Evolutionary conservation across 2,888 invertebrate species (phyloP), one percentile per base, ranked within the genome.

Genomic region (Pandemis corylana): DNA sequence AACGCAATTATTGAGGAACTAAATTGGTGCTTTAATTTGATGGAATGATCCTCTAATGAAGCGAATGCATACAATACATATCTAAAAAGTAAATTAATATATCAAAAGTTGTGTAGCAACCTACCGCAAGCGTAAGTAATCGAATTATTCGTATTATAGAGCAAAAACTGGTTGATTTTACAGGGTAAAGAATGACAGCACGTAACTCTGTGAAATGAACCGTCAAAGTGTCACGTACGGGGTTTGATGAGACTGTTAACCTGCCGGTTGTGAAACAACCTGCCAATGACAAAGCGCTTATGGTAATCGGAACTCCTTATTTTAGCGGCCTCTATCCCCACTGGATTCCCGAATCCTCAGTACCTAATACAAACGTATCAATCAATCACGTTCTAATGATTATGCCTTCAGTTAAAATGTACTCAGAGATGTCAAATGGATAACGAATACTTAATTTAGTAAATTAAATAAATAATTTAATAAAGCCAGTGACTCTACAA

Each of bases 141-240:
- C 82, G 80, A 82, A 79, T 89, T 86, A 88, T 84, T 79, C 80
- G 79, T 79, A 84, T 83, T 84, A 87, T 84, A 84, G 81, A 78
- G 76, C 77, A 80, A 81, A 82, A 80, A 79, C 71, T 77, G 68
- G 72, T 73, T 71, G 78, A 79, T 82, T 77, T 77, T 78, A 82
- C 75, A 76, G 81, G 64, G 78, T 78, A 85, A 87, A 88, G 86
- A 83, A 81, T 84, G 80, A 84, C 84, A 85, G 82, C 80, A 82
- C 80, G 83, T 87, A 85, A 89, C 88, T 85, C 82, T 82, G 84
- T 85, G 82, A 89, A 90, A 93, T 91, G 90, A 86, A 87, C 84
- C 88, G 83, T 89, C 85, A 85, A 85, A 83, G 79, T 88, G 90
- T 90, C 92, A 92, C 91, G 91, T 93, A 88, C 80, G 85, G 84